Percentiles rank a stretch among this genome's conserved stretches.
phyloP scores from a whole-genome alignment of 2,113 vertebrate genomes.

The Toxotes jaculatrix region DNA sequence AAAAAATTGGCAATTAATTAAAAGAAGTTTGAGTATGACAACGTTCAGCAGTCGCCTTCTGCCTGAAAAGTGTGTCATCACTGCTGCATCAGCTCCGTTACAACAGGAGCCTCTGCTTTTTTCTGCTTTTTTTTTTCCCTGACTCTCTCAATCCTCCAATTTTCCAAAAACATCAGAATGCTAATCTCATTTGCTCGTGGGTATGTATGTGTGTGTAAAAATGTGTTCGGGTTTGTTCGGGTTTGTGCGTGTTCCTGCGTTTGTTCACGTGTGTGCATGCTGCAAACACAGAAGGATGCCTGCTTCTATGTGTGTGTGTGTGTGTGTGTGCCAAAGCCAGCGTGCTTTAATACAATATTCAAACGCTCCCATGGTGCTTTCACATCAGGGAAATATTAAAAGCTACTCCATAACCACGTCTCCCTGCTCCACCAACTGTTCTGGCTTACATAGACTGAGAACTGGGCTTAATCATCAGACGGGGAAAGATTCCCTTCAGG shows the following conservation, averaged over 20 bases:
- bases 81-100: constrained; percentile 48
- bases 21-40: constrained; percentile 21
- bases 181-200: constrained; percentile 60
- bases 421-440: constrained; percentile 56
- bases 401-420: constrained; percentile 47
- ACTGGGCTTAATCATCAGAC: constrained; percentile 61
- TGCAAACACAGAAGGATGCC: neutral
- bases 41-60: constrained; percentile 14
- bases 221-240: neutral
- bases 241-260: constrained; percentile 1
- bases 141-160: constrained; percentile 23
- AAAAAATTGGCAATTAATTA: constrained; percentile 45
- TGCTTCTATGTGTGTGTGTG: constrained; percentile 2
- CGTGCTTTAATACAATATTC: constrained; percentile 57
- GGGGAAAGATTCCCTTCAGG: constrained; percentile 56
- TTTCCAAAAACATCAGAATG: constrained; percentile 55
- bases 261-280: constrained; percentile 4
- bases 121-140: neutral
- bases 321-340: constrained; percentile 17
- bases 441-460: constrained; percentile 49
- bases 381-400: constrained; percentile 70
- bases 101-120: constrained; percentile 8
- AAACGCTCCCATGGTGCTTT: constrained; percentile 50
- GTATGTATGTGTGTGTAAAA: constrained; percentile 19
- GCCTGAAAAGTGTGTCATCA: constrained; percentile 55